Base-by-base conservation (phyloP, 2,888 invertebrate genomes). In the Parelbella ahira region DNA sequence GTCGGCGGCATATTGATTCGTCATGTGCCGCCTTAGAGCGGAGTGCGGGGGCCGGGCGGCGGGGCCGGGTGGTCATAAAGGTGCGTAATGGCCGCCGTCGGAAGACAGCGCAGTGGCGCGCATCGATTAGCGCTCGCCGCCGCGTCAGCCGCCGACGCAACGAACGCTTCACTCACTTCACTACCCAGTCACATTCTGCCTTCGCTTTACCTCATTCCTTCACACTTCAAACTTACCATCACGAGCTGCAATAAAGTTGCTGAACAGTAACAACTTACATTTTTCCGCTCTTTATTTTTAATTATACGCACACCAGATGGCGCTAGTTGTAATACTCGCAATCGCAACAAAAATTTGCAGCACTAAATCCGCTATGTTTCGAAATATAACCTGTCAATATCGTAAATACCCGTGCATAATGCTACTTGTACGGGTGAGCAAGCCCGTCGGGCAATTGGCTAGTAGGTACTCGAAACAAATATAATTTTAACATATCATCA, bases 41-140 rank as follows among this genome's bases (percentile, higher is more conserved):
- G 53, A 44, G 38, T 11, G 50, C 44, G 57, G 45, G 56, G 48
- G 21, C 49, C 36, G 53, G 25, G 61, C 60, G 62, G 63, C 67
- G 68, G 65, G 67, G 63, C 64, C 62, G 73, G 80, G 76, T 76
- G 82, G 88, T 91, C 90, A 91, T 91, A 91, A 91, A 91, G 91
- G 91, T 92, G 92, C 92, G 92, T 92, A 92, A 92, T 91, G 90
- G 91, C 88, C 89, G 89, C 86, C 78, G 84, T 86, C 88, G 90
- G 90, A 90, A 91, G 90, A 89, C 88, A 89, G 89, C 90, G 91
- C 88, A 91, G 90, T 89, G 81, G 73, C 82, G 90, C 90, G 90
- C 91, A 91, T 91, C 91, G 91, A 91, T 91, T 91, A 90, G 90
- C 75, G 86, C 86, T 82, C 88, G 84, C 50, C 48, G 39, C 81